Evolutionary conservation across 2,113 vertebrate species (phyloP).

Genomic region (Shinisaurus crocodilurus): DNA sequence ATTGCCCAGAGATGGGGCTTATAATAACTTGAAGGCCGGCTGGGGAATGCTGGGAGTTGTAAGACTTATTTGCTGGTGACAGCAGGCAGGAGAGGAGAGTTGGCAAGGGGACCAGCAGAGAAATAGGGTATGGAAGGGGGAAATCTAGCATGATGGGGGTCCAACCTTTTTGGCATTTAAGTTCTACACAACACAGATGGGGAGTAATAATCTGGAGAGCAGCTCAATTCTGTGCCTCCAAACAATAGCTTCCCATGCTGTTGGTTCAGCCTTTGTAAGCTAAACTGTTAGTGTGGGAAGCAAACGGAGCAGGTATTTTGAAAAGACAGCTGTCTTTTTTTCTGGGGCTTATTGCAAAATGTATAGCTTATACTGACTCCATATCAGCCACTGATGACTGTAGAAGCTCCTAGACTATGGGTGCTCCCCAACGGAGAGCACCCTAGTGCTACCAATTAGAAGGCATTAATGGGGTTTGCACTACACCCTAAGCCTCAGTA

Average conservation of each 20-base stretch:
- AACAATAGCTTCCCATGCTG: not conserved
- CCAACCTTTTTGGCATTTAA: not conserved
- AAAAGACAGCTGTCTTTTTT: not conserved
- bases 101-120: not conserved
- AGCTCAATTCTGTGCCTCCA: not conserved
- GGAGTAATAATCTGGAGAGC: not conserved
- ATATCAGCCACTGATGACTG: not conserved
- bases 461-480: no score
- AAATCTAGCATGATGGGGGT: not conserved
- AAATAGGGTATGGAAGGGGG: not conserved
- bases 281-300: not conserved
- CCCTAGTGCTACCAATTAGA: no score
- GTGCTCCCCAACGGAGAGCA: not conserved
- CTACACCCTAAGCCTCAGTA: no score
- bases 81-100: not conserved
- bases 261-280: not conserved
- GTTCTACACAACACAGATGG: not conserved
- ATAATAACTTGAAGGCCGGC: not conserved
- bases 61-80: not conserved
- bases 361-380: no score
- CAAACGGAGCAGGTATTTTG: slow-evolving; percentile 2
- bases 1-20: not conserved
- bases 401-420: not conserved
- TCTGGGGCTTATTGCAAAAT: not conserved
- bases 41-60: no score